Base-by-base conservation (phyloP, 1,140 invertebrate genomes). In the Lepidurus arcticus region DNA sequence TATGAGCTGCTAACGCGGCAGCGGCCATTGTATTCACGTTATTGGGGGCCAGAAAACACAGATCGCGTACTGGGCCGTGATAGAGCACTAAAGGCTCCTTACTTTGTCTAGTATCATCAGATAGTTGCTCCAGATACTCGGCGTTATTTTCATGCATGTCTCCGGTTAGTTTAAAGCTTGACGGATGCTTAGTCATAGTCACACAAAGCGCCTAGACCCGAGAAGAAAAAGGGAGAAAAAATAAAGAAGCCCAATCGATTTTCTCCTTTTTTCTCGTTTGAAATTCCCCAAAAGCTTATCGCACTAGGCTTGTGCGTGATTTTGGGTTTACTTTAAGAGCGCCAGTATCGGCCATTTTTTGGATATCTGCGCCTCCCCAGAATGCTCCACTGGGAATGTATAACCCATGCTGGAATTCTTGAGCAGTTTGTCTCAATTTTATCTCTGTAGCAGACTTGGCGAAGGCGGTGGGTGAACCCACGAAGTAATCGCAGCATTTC, bases 11-110 rank as follows among this genome's bases (percentile, higher is more conserved):
- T 47, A 90, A 81, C 9, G 88, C 88, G 26, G 88, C 89, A 42
- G 85, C 87, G 43, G 88, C 88, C 88, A 89, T 89, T 34, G 88
- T 89, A 81, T 89, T 89, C 76, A 90, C 89, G 81, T 91, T 90
- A 81, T 90, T 89, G 9, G 90, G 89, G 4, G 90, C 90, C 74
- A 89, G 78, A 53, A 85, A 83, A 83, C 89, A 90, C 8, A 90
- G 82, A 42, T 83, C 84, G 73, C 88, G 81, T 0, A 90, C 89
- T 65, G 86, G 84, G 43, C 89, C 88, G 82, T 89, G 86, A 82
- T 88, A 90, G 11, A 90, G 81, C 42, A 85, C 83, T 8, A 85
- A 83, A 26, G 84, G 80, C 47, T 78, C 79, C 73, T 75, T 74
- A 21, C 45, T 73, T 34, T 43, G 73, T 16, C 74, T 44, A 44